A percentile compares a stretch with the other conserved stretches of the same genome.
phyloP scores from a whole-genome alignment of 2,797 vertebrate species.

The Salarias fasciatus region DNA sequence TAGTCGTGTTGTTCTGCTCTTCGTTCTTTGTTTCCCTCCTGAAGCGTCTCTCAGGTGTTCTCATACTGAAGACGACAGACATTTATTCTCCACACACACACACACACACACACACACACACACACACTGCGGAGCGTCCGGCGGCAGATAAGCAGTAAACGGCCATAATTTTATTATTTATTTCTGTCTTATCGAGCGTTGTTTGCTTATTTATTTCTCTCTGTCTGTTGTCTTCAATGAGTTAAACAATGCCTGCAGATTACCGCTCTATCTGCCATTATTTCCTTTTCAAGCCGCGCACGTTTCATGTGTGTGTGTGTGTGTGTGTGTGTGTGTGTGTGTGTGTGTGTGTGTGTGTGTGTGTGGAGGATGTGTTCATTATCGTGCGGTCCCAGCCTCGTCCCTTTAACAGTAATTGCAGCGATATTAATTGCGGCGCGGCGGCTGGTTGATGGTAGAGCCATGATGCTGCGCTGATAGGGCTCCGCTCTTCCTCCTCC shows the following conservation, averaged over 20 bases:
- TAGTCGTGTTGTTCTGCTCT: too few species aligned
- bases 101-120: slow-evolving; percentile 20
- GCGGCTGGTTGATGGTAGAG: slow-evolving; percentile 87
- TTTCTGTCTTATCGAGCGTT: slow-evolving; percentile 71
- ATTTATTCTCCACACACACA: slow-evolving; percentile 33
- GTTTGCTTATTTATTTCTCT: slow-evolving; percentile 76
- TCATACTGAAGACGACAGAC: too few species aligned
- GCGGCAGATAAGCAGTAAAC: slow-evolving; percentile 75
- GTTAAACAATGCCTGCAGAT: slow-evolving; percentile 79
- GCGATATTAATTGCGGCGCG: slow-evolving; percentile 89
- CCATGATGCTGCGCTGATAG: slow-evolving; percentile 87
- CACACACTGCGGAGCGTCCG: slow-evolving; percentile 36
- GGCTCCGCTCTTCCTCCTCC: slow-evolving; percentile 36
- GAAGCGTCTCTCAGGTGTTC: too few species aligned
- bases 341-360: slow-evolving; percentile 18
- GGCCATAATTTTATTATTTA: slow-evolving; percentile 75
- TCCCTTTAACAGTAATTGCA: slow-evolving; percentile 90
- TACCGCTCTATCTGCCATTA: slow-evolving; percentile 70
- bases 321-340: slow-evolving; percentile 15
- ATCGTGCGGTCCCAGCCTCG: slow-evolving; percentile 86
- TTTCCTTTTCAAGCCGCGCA: slow-evolving; percentile 74
- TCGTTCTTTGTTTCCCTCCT: too few species aligned
- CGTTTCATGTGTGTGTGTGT: slow-evolving; percentile 56
- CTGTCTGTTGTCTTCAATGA: slow-evolving; percentile 76
- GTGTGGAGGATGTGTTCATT: slow-evolving; percentile 86